Base-by-base conservation (phyloP, 2,888 invertebrate genomes). In the Creontiades dilutus region DNA sequence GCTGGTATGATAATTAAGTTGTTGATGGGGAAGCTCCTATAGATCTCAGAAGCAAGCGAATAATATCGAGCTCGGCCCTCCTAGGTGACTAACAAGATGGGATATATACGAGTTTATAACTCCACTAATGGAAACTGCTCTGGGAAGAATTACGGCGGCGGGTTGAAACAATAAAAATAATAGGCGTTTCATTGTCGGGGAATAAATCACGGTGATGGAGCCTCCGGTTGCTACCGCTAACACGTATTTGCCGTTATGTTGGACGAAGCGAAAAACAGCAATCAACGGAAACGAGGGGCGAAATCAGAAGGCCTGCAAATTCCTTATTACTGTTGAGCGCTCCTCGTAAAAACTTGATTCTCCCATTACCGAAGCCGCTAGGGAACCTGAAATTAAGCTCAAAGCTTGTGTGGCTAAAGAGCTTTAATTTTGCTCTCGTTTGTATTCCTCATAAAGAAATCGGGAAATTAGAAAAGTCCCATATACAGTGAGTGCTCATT, bases 191-290 rank as follows among this genome's bases (percentile, higher is more conserved):
- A 76, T 28, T 46, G 78, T 47, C 37, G 46, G 46, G 13, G 46
- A 47, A 78, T 78, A 46, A 78, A 78, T 78, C 78, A 46, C 46
- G 14, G 19, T 78, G 78, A 78, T 78, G 78, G 19, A 78, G 16
- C 46, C 78, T 47, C 47, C 78, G 16, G 11, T 16, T n/a, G n/a
- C 46, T 7, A 47, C 37, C 78, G 19, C 46, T 16, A 46, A 78
- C 78, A 78, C 78, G 78, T 78, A 78, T 78, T 78, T 19, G 78
- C 19, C 78, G 78, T 78, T 78, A 78, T 37, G 78, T 47, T 78
- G 47, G 13, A 46, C 14, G 47, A 37, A 19, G 47, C 46, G 78
- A 78, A 78, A 76, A 78, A 78, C 46, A 47, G 78, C 78, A 78
- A 78, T 78, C 16, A 78, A 47, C 78, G 46, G n/a, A 37, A 78